phyloP scores from a whole-genome alignment of 2,113 vertebrate genomes.

The Salvator merianae region DNA sequence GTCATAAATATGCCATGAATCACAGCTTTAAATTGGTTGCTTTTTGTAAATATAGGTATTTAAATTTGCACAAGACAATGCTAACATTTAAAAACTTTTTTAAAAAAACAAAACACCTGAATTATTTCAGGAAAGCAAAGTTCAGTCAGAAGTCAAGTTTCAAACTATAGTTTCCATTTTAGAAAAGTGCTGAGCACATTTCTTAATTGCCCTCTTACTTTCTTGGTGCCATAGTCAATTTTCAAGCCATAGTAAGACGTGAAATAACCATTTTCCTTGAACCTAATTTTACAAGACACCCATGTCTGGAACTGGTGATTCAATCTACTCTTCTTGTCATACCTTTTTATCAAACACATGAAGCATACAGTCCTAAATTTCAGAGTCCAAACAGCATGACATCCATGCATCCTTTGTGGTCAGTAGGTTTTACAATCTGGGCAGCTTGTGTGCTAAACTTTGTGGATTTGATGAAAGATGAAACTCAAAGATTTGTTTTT shows the following conservation, averaged over 20 bases:
- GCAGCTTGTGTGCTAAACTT: constrained; percentile 38
- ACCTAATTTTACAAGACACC: not conserved
- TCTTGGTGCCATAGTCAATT: not conserved
- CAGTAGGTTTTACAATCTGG: constrained; percentile 36
- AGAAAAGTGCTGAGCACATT: not conserved
- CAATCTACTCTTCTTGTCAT: not conserved
- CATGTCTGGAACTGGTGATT: not conserved
- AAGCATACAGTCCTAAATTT: not conserved
- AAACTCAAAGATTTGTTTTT: constrained; percentile 27
- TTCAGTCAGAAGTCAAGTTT: not conserved
- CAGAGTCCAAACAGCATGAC: not conserved
- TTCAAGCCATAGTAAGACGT: not conserved
- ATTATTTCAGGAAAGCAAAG: not conserved
- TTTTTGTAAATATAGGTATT: not conserved
- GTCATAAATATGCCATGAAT: not conserved
- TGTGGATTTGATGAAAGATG: constrained; percentile 47
- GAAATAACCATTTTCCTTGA: not conserved
- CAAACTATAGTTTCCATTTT: not conserved
- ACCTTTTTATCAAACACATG: not conserved
- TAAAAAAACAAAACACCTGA: no score
- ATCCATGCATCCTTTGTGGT: constrained; percentile 29
- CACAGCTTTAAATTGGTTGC: not conserved
- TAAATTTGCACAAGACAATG: constrained; percentile 5
- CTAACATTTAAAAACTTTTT: not conserved
- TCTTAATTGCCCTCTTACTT: not conserved